Percentiles rank a stretch among this genome's conserved stretches.
Evolutionary conservation across 2,797 vertebrate genomes (phyloP).

Genomic region (Danio aesculapii): DNA sequence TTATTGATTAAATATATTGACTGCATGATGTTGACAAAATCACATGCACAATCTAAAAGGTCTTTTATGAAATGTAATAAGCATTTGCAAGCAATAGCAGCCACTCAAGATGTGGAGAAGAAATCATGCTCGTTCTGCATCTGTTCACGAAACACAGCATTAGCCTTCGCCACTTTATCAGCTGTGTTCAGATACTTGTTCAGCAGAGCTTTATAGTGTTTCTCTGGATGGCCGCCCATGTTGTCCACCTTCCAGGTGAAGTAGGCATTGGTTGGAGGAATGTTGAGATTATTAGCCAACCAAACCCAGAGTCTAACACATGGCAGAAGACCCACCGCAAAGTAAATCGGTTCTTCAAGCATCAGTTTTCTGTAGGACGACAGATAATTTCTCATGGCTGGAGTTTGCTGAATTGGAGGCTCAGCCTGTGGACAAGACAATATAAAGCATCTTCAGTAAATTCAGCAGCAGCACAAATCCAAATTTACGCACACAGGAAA

Average conservation of each 20-base stretch:
- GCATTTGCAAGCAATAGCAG: too few relatives aligned
- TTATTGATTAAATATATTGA: too few relatives aligned
- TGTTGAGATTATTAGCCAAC: conserved; percentile 45
- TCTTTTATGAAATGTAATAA: too few relatives aligned
- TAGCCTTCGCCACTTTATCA: conserved; percentile 13
- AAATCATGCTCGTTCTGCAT: conserved; percentile 60
- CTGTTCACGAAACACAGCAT: conserved; percentile 43
- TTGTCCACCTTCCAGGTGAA: conserved; percentile 51
- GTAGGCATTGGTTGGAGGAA: conserved; percentile 41
- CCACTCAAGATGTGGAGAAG: conserved; percentile 48
- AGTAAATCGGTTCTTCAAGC: conserved; percentile 47
- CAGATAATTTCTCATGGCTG: conserved; percentile 54
- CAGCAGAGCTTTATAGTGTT: conserved; percentile 54
- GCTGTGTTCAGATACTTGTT: conserved; percentile 44
- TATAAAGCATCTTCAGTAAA: too few relatives aligned
- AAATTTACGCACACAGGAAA: too few relatives aligned
- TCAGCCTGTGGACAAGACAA: conserved; percentile 28
- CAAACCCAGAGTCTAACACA: conserved; percentile 60
- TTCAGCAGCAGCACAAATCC: too few relatives aligned
- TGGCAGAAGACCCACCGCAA: conserved; percentile 58
- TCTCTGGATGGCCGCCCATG: conserved; percentile 38
- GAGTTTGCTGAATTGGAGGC: conserved; percentile 41
- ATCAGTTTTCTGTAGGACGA: conserved; percentile 33
- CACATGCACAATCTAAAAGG: too few relatives aligned
- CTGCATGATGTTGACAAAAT: too few relatives aligned